Base-by-base conservation (phyloP, 2,113 vertebrate species). In the Andinoacara biseriatus region DNA sequence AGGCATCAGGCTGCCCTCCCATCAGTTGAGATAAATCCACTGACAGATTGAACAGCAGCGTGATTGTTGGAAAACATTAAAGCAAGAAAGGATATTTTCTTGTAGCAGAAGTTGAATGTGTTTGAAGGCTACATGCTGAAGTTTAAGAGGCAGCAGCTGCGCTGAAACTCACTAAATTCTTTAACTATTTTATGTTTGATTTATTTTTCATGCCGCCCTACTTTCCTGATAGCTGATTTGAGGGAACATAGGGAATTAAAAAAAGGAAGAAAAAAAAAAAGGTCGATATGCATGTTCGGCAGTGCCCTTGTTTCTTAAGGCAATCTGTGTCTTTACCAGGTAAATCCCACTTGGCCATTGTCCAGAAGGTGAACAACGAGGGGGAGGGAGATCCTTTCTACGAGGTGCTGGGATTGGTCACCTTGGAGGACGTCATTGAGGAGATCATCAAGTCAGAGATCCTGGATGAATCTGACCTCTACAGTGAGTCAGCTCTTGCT, bases 271-370 rank as follows among this genome's bases (percentile, higher is more conserved):
- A 60, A 61, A n/a, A 31, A 13, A 8, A 31, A 31, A 31, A 5
- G 7, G 6, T 33, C 22, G 8, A 18, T 26, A 18, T 26, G 14
- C 40, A 67, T 46, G 63, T 46, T 46, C 2, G 29, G 5, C 46
- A 31, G 57, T 15, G 13, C 24, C 49, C 15, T 29, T 49, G 17
- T 52, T 60, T 63, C 18, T 80, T 76, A 89, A 99, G 97, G 97
- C 65, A 98, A 98, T 35, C 33, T 78, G 56, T 72, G 31, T 58
- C 24, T 33, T 67, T 7, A 43, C 38, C 62, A 67, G 62, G 62
- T 67, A 67, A 67, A 67, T 67, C 62, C 43, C 62, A 67, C 43
- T 46, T 67, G 38, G 62, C 62, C 22, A 67, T 67, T 1, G 62
- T 67, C 22, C 62, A 67, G 62, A 67, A 67, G 62, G 62, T 67